phyloP scores from a whole-genome alignment of 2,797 vertebrate species.

The Trichosurus vulpecula region DNA sequence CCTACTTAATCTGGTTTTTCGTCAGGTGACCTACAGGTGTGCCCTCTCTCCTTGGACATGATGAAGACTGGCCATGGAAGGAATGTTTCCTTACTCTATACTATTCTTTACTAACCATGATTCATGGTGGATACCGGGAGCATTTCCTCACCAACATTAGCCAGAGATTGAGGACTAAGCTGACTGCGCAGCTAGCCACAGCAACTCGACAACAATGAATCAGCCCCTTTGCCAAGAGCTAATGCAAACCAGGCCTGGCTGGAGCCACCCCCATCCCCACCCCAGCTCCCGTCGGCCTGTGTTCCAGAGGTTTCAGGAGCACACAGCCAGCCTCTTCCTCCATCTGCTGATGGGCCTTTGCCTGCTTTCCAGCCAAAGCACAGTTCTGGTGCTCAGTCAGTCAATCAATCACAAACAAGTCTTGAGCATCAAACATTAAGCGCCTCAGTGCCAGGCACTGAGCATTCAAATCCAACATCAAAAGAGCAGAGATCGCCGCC shows the following conservation, averaged over 20 bases:
- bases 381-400: background rate
- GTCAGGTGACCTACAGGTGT: background rate
- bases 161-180: background rate
- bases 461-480: background rate
- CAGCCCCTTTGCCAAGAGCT: slow-evolving; percentile 35
- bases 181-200: slow-evolving; percentile 42
- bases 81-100: background rate
- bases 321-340: background rate
- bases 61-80: background rate
- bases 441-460: too few relatives aligned
- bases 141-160: background rate
- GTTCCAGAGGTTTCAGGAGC: slow-evolving; percentile 45
- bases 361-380: background rate
- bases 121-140: background rate
- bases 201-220: slow-evolving; percentile 54
- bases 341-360: background rate
- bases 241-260: slow-evolving; percentile 59
- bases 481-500: slow-evolving; percentile 70
- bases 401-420: background rate
- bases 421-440: background rate
- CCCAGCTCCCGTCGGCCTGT: slow-evolving; percentile 61
- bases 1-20: background rate
- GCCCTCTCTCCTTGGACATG: background rate
- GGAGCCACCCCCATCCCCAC: slow-evolving; percentile 62
- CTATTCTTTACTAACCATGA: background rate